Evolutionary conservation across 2,888 invertebrate genomes (phyloP).

Genomic region (Craniophora ligustri): DNA sequence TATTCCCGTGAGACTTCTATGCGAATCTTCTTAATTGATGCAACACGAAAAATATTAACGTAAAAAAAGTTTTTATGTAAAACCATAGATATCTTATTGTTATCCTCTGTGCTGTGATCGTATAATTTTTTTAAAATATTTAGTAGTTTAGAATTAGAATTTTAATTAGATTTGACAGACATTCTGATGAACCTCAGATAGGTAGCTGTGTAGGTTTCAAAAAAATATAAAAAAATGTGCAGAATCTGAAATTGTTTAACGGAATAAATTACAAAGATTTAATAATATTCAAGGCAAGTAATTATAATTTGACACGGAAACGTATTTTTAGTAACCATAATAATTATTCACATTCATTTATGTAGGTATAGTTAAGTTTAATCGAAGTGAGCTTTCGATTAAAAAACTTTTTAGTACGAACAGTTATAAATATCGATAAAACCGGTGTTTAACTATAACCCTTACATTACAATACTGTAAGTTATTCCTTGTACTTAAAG

Average conservation of each 20-base stretch:
- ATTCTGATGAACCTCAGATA: no score
- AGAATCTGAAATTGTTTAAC: neutral
- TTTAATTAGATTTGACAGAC: no score
- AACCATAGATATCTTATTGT: neutral
- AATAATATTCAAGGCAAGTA: neutral
- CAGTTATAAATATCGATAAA: slow-evolving; percentile 53
- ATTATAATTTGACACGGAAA: slow-evolving; percentile 16
- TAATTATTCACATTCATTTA: slow-evolving; percentile 26
- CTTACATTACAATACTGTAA: slow-evolving; percentile 55
- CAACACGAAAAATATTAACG: slow-evolving; percentile 18
- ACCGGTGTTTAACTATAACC: slow-evolving; percentile 58
- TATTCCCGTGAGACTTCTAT: slow-evolving; percentile 75
- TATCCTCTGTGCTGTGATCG: neutral
- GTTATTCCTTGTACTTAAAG: slow-evolving; percentile 54
- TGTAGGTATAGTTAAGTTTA: neutral
- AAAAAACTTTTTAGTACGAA: slow-evolving; percentile 57
- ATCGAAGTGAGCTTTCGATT: slow-evolving; percentile 45
- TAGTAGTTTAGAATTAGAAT: no score
- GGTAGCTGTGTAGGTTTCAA: no score
- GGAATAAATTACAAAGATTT: neutral
- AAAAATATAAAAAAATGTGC: neutral
- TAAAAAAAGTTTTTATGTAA: neutral
- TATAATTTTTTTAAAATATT: no score
- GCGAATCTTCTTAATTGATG: slow-evolving; percentile 60
- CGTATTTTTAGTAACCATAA: slow-evolving; percentile 2